Evolutionary conservation across 2,113 vertebrate species (phyloP), one percentile per base, ranked within the genome.

Genomic region (Speoplatyrhinus poulsoni): DNA sequence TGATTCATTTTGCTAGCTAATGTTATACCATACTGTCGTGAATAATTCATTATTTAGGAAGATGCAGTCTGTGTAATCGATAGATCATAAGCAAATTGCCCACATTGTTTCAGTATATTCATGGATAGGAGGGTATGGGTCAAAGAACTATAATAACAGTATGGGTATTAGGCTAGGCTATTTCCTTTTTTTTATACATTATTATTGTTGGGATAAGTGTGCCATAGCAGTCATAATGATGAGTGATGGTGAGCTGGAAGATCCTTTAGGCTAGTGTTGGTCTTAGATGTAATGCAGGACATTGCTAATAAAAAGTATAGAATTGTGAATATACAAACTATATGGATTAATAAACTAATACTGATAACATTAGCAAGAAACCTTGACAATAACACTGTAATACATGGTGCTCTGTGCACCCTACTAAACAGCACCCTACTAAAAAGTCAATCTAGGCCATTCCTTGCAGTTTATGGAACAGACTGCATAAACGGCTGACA

Each of bases 401-500:
- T 8, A n/a, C 52, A 15, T n/a, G 52, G 3, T 16, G 17, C 12
- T 10, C 3, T 48, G 54, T 54, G 56, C n/a, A n/a, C n/a, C n/a
- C n/a, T n/a, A n/a, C n/a, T n/a, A 50, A 70, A 62, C 36, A 3
- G 49, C 47, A 62, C 63, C 62, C 49, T n/a, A 16, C 56, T 46
- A 58, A 36, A 36, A 68, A 50, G n/a, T 49, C 52, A 46, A 77
- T 67, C 6, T 58, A 8, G 71, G 67, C 12, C 67, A 69, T 72
- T 73, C 70, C 46, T 71, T 55, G 54, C 46, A 65, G 67, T 60
- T 77, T 77, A 73, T 9, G 46, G 11, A 11, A 50, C 36, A 41
- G 58, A 61, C 12, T 32, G 46, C 58, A n/a, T 9, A 69, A 17
- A 11, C 9, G 12, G 32, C 5, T 60, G 32, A 41, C 33, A 59